Evolutionary conservation across 2,113 vertebrate genomes (phyloP), one percentile per base, ranked within the genome.

Genomic region (Ciconia stormi): DNA sequence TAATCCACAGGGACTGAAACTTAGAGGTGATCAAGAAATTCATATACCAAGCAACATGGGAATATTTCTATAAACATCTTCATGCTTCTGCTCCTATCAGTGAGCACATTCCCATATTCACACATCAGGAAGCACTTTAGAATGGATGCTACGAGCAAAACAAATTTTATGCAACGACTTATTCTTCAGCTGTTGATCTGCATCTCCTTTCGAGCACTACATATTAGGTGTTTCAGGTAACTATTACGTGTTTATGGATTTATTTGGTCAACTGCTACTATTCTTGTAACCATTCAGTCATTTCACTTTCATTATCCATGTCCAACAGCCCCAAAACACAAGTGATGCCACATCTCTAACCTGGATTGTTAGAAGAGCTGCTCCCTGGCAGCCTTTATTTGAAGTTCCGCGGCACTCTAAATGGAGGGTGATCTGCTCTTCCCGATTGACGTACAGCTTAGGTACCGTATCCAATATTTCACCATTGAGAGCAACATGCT

Each of bases 401-500:
- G 98, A 94, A 40, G 98, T 98, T 72, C 99, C 99, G 83, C 98
- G 97, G 92, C 99, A 99, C 94, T 99, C 99, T 97, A 99, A 92
- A 47, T 98, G 96, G 70, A 99, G 98, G 8, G 98, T 99, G 80
- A 99, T 95, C 97, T 99, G 99, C 72, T 99, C 99, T 84, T 99
- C 99, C 63, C 98, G 97, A 94, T 99, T 99, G 84, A 98, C 94
- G 13, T 99, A 99, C 30, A 99, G 98, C 63, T 99, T 98, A 34
- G 99, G 99, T 61, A 99, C 94, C 0, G 97, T 98, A 71, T 99
- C 99, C 93, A 99, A 38, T 59, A 99, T 98, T 92, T 99, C 99
- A 78, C 95, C 98, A 71, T 99, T 98, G 93, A 99, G 97, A 34
- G 98, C 99, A 93, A 99, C 99, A 78, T 99, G 99, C 96, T 99